Evolutionary conservation across 2,888 invertebrate genomes (phyloP).

Genomic region (Scrobipalpa costella): DNA sequence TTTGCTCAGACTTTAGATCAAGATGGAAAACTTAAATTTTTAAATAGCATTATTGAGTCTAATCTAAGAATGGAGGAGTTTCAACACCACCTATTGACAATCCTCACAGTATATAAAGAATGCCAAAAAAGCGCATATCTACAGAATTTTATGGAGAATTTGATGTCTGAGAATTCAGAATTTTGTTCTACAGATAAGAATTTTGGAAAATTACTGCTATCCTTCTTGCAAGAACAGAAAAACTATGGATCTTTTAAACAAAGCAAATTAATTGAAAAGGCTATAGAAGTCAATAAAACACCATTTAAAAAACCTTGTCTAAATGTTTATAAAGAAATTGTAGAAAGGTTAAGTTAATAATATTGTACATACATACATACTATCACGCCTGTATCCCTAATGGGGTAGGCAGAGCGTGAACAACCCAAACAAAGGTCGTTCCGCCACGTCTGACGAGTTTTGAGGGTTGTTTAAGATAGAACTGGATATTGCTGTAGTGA

Average conservation of each 20-base stretch:
- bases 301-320: conserved; percentile 60
- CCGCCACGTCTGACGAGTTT: too few species aligned
- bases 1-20: conserved; percentile 45
- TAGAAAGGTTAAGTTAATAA: conserved; percentile 26
- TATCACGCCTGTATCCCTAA: too few species aligned
- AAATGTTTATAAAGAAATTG: conserved; percentile 47
- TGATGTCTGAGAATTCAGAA: conserved; percentile 40
- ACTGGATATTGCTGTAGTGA: too few species aligned
- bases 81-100: conserved; percentile 47
- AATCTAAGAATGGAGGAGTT: conserved; percentile 49
- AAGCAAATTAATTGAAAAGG: conserved; percentile 39
- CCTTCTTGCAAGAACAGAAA: conserved; percentile 53
- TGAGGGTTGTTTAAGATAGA: too few species aligned
- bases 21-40: conserved; percentile 39
- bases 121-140: conserved; percentile 46
- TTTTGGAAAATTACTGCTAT: conserved; percentile 56
- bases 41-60: conserved; percentile 41
- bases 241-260: conserved; percentile 30
- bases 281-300: conserved; percentile 54
- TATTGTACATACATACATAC: too few species aligned
- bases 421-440: too few species aligned
- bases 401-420: too few species aligned
- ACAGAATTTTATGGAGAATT: conserved; percentile 47
- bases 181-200: conserved; percentile 48
- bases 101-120: conserved; percentile 56